Evolutionary conservation across 2,797 vertebrate species (phyloP).

Genomic region (Sylvia borin): DNA sequence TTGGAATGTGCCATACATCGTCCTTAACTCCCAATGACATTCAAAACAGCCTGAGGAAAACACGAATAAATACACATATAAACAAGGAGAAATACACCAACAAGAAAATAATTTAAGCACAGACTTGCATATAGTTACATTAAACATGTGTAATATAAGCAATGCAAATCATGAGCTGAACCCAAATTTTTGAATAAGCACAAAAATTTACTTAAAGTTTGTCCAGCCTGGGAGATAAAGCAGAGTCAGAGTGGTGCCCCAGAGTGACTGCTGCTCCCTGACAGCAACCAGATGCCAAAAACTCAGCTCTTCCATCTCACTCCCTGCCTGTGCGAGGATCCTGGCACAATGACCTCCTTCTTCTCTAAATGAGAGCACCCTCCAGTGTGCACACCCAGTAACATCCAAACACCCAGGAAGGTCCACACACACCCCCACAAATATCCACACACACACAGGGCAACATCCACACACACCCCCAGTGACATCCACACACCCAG

Average conservation of each 20-base stretch:
- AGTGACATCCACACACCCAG: too few species aligned
- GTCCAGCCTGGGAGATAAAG: neutral
- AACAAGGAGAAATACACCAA: slow-evolving; percentile 38
- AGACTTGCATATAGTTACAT: neutral
- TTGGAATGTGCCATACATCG: slow-evolving; percentile 61
- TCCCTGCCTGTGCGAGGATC: neutral
- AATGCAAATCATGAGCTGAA: neutral
- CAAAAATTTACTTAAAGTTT: neutral
- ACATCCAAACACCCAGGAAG: neutral
- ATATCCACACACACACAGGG: too few species aligned
- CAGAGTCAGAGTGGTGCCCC: neutral
- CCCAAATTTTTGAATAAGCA: neutral
- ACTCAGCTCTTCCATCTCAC: neutral
- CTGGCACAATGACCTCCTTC: neutral
- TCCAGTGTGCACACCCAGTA: slow-evolving; percentile 43
- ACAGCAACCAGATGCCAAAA: neutral
- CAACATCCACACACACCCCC: too few species aligned
- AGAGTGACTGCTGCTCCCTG: neutral
- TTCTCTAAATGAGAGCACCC: slow-evolving; percentile 56
- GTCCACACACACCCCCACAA: too few species aligned
- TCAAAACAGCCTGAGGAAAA: slow-evolving; percentile 57
- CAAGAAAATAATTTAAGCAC: neutral
- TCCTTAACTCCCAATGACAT: slow-evolving; percentile 60
- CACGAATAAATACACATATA: slow-evolving; percentile 50
- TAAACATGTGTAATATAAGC: neutral